Evolutionary conservation across 1,140 invertebrate genomes (phyloP), one percentile per base, ranked within the genome.

Genomic region (Helicorthomorpha holstii): DNA sequence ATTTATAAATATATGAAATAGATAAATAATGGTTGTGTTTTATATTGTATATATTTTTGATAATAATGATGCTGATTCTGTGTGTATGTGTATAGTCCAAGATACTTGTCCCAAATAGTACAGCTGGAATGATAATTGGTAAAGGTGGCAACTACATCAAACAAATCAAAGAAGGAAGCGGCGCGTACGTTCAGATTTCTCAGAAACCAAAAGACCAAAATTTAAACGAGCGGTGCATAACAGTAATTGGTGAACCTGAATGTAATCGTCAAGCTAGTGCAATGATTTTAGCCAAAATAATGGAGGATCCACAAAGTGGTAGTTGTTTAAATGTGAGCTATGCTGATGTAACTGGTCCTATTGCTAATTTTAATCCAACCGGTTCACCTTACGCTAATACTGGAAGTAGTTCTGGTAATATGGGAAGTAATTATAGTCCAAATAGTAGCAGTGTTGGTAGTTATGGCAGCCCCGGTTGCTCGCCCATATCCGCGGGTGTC

Each of bases 111-210:
- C 94, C 94, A 55, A 98, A 98, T 69, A 95, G 87, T 54, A 97
- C 93, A 16, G 94, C 93, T 56, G 94, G 94, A 57, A 96, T 98
- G 91, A 94, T 98, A 58, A 98, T 97, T 64, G 94, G 94, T 57
- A 98, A 98, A 71, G 90, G 82, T 53, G 94, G 94, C 49, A 88
- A 86, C 69, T 97, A 87, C 63, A 96, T 98, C 59, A 96, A 96
- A 71, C 91, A 96, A 71, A 92, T 98, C 60, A 96, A 97, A 71
- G 93, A 98, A 68, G 82, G 87, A 64, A 95, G 85, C 63, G 90
- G 92, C 57, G 93, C 92, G 54, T 96, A 95, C 70, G 90, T 98
- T 58, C 93, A 97, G 74, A 93, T 98, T 63, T 97, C 91, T 62
- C 93, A 97, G 69, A 98, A 98, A 70, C 89, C 92, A 52, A 94